Base-by-base conservation (phyloP, 1,140 invertebrate species). In the Delia radicum region DNA sequence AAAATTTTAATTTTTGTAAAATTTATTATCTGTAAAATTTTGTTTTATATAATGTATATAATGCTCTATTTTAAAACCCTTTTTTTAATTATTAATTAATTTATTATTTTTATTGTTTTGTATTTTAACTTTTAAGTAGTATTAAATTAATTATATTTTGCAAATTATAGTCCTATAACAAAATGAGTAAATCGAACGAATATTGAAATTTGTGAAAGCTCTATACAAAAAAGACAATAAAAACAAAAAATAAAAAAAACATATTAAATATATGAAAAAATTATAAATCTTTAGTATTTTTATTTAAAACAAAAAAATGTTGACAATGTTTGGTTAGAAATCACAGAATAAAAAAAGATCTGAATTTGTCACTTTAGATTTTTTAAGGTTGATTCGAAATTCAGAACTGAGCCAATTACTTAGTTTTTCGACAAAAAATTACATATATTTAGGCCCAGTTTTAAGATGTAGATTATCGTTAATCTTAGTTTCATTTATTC, bases 11-110 rank as follows among this genome's bases (percentile, higher is more conserved):
- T 37, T n/a, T 69, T 18, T 69, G 62, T 69, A 37, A 28, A 28
- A 69, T 69, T 69, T 69, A 29, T 69, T 63, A 63, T 63, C 28
- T 63, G 62, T 63, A 63, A 37, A 37, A 37, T 18, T 55, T 55
- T 55, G 48, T 55, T n/a, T n/a, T n/a, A 55, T 21, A 55, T 55
- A 55, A 55, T 55, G 48, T 55, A 55, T 21, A 6, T 55, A 55
- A 21, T 21, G 3, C 33, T 37, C 3, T 37, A 10, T 55, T 24
- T 18, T 55, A 55, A 21, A 55, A 55, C 21, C 7, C 10, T 21
- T 55, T n/a, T 21, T 21, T 55, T 55, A 55, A 55, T 55, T 55
- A 55, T 24, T 1, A 55, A 18, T 55, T 18, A 18, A 55, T 55
- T 55, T 55, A 24, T 55, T 55, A 24, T 55, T 55, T 42, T 55